Evolutionary conservation across 1,140 invertebrate genomes (phyloP).

Genomic region (Lordiphosa mommai): DNA sequence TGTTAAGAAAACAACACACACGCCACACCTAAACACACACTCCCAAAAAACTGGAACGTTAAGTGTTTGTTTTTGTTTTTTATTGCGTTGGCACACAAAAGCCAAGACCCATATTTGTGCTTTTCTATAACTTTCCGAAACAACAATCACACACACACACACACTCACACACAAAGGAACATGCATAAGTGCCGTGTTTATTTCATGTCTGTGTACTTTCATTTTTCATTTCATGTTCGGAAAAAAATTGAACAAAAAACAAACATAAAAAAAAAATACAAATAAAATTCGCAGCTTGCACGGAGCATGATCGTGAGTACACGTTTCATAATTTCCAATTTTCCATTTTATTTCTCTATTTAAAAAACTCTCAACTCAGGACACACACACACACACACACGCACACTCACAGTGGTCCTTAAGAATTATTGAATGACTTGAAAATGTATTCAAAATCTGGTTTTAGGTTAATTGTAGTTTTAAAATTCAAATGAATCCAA

Average conservation of each 20-base stretch:
- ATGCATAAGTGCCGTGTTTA: constrained; percentile 47
- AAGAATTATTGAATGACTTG: no score
- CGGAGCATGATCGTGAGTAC: constrained; percentile 91
- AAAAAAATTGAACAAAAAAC: constrained; percentile 80
- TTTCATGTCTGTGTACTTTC: constrained; percentile 66
- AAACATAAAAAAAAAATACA: constrained; percentile 23
- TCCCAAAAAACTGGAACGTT: constrained; percentile 23
- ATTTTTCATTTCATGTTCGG: constrained; percentile 71
- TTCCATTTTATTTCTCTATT: constrained; percentile 49
- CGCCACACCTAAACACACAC: constrained; percentile 16
- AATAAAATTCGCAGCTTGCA: constrained; percentile 84
- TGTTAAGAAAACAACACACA: constrained; percentile 25
- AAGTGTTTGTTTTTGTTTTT: constrained; percentile 39
- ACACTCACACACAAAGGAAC: not conserved
- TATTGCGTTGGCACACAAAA: constrained; percentile 16
- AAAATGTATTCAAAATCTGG: no score
- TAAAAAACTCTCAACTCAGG: constrained; percentile 3
- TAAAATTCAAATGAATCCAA: no score
- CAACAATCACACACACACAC: constrained; percentile 10
- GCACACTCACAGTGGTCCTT: constrained; percentile 1
- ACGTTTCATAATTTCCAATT: constrained; percentile 71
- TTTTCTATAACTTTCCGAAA: constrained; percentile 8
- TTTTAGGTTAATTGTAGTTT: no score
- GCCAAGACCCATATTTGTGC: constrained; percentile 19
- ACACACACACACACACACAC: constrained; percentile 21